Evolutionary conservation across 2,797 vertebrate species (phyloP), one percentile per base, ranked within the genome.

Genomic region (Scyliorhinus canicula): DNA sequence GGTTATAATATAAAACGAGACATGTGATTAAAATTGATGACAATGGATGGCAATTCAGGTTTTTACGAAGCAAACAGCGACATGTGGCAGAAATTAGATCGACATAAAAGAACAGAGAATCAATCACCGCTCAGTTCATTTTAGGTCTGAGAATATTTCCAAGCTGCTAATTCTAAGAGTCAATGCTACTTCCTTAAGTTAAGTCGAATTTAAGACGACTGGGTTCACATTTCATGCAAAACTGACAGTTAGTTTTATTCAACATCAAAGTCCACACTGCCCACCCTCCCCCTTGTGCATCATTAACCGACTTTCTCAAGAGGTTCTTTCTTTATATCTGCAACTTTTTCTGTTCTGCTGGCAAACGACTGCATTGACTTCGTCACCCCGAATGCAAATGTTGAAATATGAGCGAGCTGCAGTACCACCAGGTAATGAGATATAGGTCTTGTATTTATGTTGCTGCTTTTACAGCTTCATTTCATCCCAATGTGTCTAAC

Each of bases 1-100:
- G 95, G 0, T 0, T 79, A 63, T 5, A 95, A 55, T 47, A 24
- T 8, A 82, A 47, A 82, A 47, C 24, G 47, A 44, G 12, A 5
- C 47, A 44, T 26, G 40, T 8, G 79, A 44, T 47, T 82, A 82
- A 47, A 19, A 47, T 5, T 1, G 16, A 19, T 40, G n/a, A 40
- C 11, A 77, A 1, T 79, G 77, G 44, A 79, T 21, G 12, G 40
- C 44, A 44, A 79, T 44, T 9, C 6, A 71, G 11, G 9, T 31
- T 35, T 35, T 11, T 71, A 35, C 7, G 8, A 71, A 71, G 28
- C 31, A 3, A 71, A 0, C 8, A 71, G 69, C 7, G 19, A 26
- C 9, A 71, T 71, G 31, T 35, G 31, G 11, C 71, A 14, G 12
- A 35, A n/a, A 3, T n/a, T 74, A 14, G 31, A 12, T 2, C 4